Evolutionary conservation across 1,140 invertebrate genomes (phyloP).

Genomic region (Ctenoplectra terminalis): DNA sequence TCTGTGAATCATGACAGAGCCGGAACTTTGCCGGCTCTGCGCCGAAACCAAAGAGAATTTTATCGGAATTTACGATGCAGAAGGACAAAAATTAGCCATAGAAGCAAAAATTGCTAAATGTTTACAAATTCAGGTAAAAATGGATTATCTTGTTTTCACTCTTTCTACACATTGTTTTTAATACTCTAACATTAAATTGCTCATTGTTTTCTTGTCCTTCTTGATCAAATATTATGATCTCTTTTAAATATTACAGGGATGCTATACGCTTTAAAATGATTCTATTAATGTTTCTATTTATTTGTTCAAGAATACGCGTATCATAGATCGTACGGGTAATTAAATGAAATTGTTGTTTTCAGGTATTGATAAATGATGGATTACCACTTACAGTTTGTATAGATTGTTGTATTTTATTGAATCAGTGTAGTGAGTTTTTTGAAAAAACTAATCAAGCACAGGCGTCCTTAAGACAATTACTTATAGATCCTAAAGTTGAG

Average conservation of each 20-base stretch:
- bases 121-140: slow-evolving; percentile 81
- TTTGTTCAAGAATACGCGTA: too few species aligned
- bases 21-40: slow-evolving; percentile 83
- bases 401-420: slow-evolving; percentile 79
- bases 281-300: not conserved
- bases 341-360: slow-evolving; percentile 27
- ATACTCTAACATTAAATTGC: too few species aligned
- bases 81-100: slow-evolving; percentile 80
- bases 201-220: too few species aligned
- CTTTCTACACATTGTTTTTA: not conserved
- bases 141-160: not conserved
- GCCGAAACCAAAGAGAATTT: slow-evolving; percentile 80
- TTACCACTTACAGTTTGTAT: slow-evolving; percentile 79
- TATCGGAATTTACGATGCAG: slow-evolving; percentile 81
- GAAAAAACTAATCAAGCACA: slow-evolving; percentile 81
- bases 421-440: slow-evolving; percentile 81
- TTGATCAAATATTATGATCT: not conserved
- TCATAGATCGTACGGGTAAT: too few species aligned
- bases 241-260: not conserved
- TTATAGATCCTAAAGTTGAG: slow-evolving; percentile 71
- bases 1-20: slow-evolving; percentile 73
- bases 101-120: slow-evolving; percentile 82
- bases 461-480: slow-evolving; percentile 72
- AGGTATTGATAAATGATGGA: slow-evolving; percentile 77
- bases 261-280: not conserved